These are phyloP conservation scores for Campoletis sonorensis DNA, from an alignment of 1,140 invertebrate species.

Conservation along the genomic window DNA sequence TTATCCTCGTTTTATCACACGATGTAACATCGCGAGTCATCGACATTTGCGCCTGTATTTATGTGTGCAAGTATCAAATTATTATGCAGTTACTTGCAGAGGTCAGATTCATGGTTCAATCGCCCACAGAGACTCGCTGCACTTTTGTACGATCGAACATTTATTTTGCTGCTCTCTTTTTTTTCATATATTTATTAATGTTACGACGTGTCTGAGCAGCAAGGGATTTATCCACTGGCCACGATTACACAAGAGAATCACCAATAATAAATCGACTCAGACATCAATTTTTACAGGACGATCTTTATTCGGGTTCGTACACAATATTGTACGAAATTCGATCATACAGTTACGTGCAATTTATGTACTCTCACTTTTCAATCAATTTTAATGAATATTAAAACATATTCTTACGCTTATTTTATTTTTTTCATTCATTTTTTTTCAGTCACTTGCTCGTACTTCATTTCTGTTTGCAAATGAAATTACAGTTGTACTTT, in stretches of 20 bases:
- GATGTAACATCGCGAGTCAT: slow-evolving; percentile 21
- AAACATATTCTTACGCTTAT: too few species aligned
- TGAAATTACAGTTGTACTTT: too few species aligned
- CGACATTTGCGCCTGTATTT: not conserved
- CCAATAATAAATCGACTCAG: not conserved
- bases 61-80: not conserved
- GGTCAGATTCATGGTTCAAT: not conserved
- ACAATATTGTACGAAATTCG: too few species aligned
- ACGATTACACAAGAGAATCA: not conserved
- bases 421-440: too few species aligned
- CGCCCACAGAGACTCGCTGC: not conserved
- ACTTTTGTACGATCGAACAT: not conserved
- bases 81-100: not conserved
- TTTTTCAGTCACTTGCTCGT: too few species aligned
- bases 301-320: too few species aligned
- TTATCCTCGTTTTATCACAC: slow-evolving; percentile 23
- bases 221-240: not conserved
- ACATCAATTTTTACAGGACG: not conserved
- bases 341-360: too few species aligned
- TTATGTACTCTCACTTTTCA: too few species aligned
- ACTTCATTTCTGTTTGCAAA: too few species aligned
- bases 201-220: not conserved
- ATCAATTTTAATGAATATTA: too few species aligned
- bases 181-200: not conserved
- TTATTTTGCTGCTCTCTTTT: not conserved